Conservation (phyloP, 2,888 invertebrate genomes). For the Trilocha varians region DNA sequence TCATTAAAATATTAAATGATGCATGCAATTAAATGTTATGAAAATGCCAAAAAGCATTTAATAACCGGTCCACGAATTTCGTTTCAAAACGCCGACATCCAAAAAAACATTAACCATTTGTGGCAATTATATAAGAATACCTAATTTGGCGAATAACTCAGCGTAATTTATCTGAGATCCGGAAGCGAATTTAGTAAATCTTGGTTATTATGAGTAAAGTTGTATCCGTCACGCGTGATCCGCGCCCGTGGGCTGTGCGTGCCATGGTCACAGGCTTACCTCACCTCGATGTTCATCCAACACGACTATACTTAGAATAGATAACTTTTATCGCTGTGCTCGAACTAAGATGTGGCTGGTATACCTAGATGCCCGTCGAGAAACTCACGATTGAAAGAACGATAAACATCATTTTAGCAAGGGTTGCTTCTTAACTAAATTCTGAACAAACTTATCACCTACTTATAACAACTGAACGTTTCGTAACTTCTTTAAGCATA, state of each 20-base stretch:
- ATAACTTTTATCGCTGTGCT: too few species aligned
- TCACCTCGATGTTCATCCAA: constrained; percentile 22
- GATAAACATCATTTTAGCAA: too few species aligned
- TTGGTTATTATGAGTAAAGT: constrained; percentile 6
- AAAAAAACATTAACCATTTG: neutral
- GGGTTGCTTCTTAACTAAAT: too few species aligned
- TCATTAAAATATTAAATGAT: too few species aligned
- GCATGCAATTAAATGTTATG: too few species aligned
- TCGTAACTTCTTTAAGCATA: too few species aligned
- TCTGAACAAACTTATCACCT: too few species aligned
- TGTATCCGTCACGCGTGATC: constrained; percentile 11
- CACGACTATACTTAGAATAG: neutral
- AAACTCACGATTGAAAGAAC: too few species aligned
- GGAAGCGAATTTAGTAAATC: constrained; percentile 13
- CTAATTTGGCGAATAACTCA: neutral
- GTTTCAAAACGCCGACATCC: neutral
- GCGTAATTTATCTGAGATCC: constrained; percentile 15
- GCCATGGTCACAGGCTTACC: constrained; percentile 13
- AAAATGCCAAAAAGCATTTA: neutral
- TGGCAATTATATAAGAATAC: neutral
- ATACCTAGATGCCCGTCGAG: too few species aligned
- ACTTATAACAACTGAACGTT: too few species aligned
- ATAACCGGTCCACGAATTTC: neutral
- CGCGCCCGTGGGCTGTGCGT: constrained; percentile 12
- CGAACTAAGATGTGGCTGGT: too few species aligned